Conservation (phyloP, 2,113 vertebrate genomes). For the Egretta garzetta region DNA sequence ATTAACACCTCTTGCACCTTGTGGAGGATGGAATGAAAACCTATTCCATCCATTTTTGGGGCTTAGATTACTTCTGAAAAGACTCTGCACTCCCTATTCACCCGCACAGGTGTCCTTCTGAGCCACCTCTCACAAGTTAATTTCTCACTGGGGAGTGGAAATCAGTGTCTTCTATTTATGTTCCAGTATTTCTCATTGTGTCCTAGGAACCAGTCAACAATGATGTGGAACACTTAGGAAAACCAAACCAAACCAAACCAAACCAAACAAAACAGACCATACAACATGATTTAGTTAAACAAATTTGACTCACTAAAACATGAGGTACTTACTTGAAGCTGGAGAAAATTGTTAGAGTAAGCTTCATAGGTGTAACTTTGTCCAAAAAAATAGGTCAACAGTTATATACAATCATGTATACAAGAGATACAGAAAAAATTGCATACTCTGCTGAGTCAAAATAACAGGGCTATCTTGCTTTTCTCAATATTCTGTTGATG, state of each 20-base stretch:
- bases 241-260: neutral
- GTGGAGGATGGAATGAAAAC: neutral
- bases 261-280: neutral
- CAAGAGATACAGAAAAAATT: neutral
- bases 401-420: neutral
- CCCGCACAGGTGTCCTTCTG: neutral
- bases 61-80: neutral
- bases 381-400: neutral
- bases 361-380: neutral
- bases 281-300: neutral
- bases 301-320: neutral
- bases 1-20: neutral
- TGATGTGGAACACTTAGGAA: neutral
- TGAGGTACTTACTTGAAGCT: slow-evolving; percentile 19
- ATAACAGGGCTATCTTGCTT: neutral
- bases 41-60: neutral
- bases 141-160: neutral
- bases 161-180: neutral
- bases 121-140: neutral
- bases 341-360: neutral
- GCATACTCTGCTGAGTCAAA: neutral
- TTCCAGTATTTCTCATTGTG: neutral
- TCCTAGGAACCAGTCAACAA: neutral
- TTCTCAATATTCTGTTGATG: neutral
- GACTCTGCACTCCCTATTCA: neutral